phyloP scores from a whole-genome alignment of 2,797 vertebrate genomes.

The Simalia tracyae region DNA sequence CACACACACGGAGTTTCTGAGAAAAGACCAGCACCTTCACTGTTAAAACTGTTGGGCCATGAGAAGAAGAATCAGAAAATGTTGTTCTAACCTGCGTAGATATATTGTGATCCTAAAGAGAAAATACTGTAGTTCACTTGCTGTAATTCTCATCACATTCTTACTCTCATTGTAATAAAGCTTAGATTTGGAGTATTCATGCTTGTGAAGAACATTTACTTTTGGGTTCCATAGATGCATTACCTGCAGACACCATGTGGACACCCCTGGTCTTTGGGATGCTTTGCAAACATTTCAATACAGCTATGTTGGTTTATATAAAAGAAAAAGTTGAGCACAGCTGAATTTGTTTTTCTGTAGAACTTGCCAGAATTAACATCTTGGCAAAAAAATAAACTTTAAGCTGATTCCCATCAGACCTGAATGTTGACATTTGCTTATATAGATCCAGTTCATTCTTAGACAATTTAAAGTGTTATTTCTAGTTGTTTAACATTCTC shows the following conservation, averaged over 20 bases:
- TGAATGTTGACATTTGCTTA: not conserved
- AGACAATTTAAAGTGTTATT: not conserved
- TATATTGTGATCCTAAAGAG: not conserved
- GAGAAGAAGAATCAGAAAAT: not conserved
- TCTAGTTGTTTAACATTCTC: slow-evolving; percentile 1
- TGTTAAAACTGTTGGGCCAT: not conserved
- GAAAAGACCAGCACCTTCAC: not conserved
- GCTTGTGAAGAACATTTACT: not conserved
- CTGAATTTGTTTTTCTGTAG: not conserved
- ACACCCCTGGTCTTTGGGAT: not conserved
- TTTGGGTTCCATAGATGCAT: not conserved
- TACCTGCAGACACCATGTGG: not conserved
- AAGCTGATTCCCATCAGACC: not conserved
- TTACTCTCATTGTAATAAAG: not conserved
- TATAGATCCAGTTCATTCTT: not conserved
- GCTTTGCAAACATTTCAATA: too few relatives aligned
- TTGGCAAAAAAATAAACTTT: not conserved
- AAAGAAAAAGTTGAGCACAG: not conserved
- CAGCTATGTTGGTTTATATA: not conserved
- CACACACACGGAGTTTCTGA: not conserved
- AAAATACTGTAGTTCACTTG: not conserved
- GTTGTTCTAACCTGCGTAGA: not conserved
- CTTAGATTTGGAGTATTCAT: not conserved
- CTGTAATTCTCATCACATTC: not conserved
- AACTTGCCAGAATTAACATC: not conserved